Evolutionary conservation across 2,113 vertebrate genomes (phyloP).

Genomic region (Canis aureus): DNA sequence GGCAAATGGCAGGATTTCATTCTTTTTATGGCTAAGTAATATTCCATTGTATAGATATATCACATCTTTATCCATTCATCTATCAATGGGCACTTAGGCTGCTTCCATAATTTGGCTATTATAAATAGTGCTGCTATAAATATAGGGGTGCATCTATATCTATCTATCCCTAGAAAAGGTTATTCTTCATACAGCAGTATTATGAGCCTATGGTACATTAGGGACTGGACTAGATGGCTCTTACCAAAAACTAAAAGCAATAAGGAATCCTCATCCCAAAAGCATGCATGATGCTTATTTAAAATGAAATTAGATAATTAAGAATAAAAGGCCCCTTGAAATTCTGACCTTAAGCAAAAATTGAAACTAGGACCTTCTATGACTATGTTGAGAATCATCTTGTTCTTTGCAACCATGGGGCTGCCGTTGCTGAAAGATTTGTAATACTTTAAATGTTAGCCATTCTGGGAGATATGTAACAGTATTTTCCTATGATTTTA

Average conservation of each 20-base stretch:
- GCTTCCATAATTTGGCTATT: not conserved
- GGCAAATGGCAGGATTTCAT: not conserved
- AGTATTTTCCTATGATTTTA: not conserved
- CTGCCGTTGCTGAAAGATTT: not conserved
- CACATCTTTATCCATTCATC: not conserved
- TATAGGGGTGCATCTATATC: not conserved
- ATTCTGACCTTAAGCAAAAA: not conserved
- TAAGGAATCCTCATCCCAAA: not conserved
- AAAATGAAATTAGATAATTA: not conserved
- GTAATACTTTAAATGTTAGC: not conserved
- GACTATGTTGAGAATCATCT: not conserved
- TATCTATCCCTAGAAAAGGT: not conserved
- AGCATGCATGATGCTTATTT: not conserved
- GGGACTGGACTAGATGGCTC: not conserved
- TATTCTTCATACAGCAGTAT: not conserved
- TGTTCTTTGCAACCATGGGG: not conserved
- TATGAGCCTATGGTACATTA: not conserved
- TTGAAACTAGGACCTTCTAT: not conserved
- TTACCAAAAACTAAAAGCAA: not conserved
- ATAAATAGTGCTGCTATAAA: not conserved
- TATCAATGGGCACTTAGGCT: not conserved
- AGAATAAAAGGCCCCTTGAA: not conserved
- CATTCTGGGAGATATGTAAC: not conserved
- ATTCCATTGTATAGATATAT: not conserved
- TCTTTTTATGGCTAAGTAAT: not conserved